These are phyloP conservation scores for Eciton burchellii DNA, from an alignment of 1,140 invertebrate species.

Conservation along the genomic window DNA sequence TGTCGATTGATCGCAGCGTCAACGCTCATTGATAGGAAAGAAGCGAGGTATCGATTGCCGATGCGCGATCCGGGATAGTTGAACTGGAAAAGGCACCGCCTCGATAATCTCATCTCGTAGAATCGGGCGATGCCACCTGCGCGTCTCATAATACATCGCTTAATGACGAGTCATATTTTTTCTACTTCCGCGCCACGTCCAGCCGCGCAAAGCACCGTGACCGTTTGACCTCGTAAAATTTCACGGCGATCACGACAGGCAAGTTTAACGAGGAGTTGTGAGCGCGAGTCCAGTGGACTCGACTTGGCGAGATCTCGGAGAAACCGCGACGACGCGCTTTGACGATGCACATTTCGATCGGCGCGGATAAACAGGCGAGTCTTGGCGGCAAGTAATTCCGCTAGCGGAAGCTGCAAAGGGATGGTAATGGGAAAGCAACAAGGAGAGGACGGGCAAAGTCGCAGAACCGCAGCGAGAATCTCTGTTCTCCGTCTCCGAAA, in stretches of 20 bases:
- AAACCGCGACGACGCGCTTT: neutral
- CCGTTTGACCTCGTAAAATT: conserved; percentile 55
- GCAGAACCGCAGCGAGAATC: conserved; percentile 31
- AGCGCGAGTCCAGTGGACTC: neutral
- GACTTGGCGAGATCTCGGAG: neutral
- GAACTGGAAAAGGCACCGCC: neutral
- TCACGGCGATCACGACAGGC: conserved; percentile 41
- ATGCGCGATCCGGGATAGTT: neutral
- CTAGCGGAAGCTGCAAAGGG: conserved; percentile 16
- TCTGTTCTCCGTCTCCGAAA: conserved; percentile 47
- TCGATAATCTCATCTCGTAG: conserved; percentile 22
- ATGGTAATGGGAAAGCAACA: conserved; percentile 13
- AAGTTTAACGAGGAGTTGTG: conserved; percentile 36
- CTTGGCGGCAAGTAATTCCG: conserved; percentile 44
- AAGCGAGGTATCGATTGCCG: conserved; percentile 14
- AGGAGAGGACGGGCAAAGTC: conserved; percentile 14
- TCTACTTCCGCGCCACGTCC: conserved; percentile 36
- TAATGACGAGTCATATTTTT: conserved; percentile 66
- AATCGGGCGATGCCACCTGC: conserved; percentile 40
- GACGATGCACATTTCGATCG: neutral
- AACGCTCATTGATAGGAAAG: conserved; percentile 8
- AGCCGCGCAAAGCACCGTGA: conserved; percentile 49
- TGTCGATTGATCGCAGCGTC: neutral
- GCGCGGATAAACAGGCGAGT: conserved; percentile 24
- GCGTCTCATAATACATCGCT: conserved; percentile 65